Percentiles rank a stretch among this genome's conserved stretches.
Evolutionary conservation across 2,797 vertebrate species (phyloP).

Genomic region (Amazona ochrocephala): DNA sequence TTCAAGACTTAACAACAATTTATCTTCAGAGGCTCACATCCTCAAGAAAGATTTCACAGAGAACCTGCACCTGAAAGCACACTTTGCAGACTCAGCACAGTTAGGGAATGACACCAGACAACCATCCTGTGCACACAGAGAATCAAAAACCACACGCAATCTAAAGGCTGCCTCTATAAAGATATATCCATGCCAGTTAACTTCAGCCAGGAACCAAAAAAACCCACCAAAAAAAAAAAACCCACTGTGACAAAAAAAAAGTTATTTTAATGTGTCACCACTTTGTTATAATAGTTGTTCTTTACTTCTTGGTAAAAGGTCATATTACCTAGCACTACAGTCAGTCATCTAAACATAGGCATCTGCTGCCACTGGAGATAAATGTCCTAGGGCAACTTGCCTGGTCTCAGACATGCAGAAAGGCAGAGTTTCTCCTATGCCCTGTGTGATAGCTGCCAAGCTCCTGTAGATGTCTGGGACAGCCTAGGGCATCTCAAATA

Average conservation of each 20-base stretch:
- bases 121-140: background rate
- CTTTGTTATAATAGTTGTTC: slow-evolving; percentile 17
- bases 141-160: background rate
- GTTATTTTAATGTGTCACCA: background rate
- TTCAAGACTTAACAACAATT: background rate
- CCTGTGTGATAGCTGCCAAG: background rate
- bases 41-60: background rate
- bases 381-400: slow-evolving; percentile 16
- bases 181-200: background rate
- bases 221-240: background rate
- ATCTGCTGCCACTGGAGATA: slow-evolving; percentile 16
- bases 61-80: background rate
- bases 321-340: slow-evolving; percentile 1
- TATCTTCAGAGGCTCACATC: background rate
- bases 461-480: background rate
- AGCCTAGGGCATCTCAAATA: background rate
- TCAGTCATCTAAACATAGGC: slow-evolving; percentile 52
- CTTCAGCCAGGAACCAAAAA: background rate
- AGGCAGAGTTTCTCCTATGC: background rate
- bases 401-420: background rate
- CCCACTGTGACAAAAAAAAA: background rate
- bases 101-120: background rate
- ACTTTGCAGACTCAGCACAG: background rate
- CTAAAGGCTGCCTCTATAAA: background rate
- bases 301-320: slow-evolving; percentile 19